Evolutionary conservation across 2,113 vertebrate genomes (phyloP).

Genomic region (Equus quagga): DNA sequence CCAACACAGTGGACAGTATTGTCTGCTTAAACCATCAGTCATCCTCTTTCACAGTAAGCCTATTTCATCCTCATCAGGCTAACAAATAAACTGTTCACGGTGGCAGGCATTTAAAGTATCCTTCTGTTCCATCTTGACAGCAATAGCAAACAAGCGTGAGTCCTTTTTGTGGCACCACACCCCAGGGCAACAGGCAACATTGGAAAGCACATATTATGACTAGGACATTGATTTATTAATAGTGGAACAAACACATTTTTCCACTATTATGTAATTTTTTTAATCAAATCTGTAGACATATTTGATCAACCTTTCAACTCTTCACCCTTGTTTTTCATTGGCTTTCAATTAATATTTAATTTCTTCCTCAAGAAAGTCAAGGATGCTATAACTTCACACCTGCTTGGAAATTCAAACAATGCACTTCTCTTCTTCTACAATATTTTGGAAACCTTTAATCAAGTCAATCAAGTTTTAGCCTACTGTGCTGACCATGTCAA

Average conservation of each 20-base stretch:
- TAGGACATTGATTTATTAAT: not conserved
- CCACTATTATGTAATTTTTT: not conserved
- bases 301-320: not conserved
- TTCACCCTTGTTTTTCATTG: not conserved
- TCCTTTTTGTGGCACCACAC: not conserved
- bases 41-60: not conserved
- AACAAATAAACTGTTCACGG: not conserved
- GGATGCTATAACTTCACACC: not conserved
- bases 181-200: not conserved
- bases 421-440: not conserved
- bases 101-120: not conserved
- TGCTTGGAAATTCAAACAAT: not conserved
- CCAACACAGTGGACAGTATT: not conserved
- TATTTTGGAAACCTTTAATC: not conserved
- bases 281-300: not conserved
- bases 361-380: not conserved
- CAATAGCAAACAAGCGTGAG: not conserved
- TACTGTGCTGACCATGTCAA: not conserved
- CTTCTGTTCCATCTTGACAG: not conserved
- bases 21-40: not conserved
- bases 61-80: not conserved
- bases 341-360: conserved; percentile 4
- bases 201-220: not conserved
- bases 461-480: not conserved
- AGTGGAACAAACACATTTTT: not conserved